These are phyloP conservation scores for Calypte anna DNA, from an alignment of 2,113 vertebrate species.

Conservation along the genomic window DNA sequence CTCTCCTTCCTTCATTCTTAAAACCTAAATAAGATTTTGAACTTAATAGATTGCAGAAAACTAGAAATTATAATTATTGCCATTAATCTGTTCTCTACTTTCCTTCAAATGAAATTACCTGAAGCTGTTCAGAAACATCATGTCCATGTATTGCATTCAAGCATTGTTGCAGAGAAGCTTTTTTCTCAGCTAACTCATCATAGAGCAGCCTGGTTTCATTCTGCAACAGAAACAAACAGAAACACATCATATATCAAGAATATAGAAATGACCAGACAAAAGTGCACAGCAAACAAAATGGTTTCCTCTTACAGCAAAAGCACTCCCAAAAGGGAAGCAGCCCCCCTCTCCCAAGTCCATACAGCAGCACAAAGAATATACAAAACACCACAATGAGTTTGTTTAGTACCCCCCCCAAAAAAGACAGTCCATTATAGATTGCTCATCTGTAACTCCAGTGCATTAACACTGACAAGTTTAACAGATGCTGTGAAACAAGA, in stretches of 20 bases:
- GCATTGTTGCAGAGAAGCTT: constrained; percentile 68
- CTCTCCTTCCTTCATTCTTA: background rate
- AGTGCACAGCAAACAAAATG: background rate
- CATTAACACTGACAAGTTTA: constrained; percentile 41
- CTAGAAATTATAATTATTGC: background rate
- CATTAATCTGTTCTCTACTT: background rate
- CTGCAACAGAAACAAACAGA: constrained; percentile 72
- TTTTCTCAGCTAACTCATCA: constrained; percentile 82
- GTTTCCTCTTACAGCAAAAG: background rate
- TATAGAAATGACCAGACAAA: background rate
- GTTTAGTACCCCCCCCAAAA: background rate
- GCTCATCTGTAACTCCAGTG: constrained; percentile 22
- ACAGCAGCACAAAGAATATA: background rate
- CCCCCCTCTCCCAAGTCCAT: background rate
- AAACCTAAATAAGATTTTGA: background rate
- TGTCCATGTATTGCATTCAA: constrained; percentile 61
- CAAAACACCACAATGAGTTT: background rate
- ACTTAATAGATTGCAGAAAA: background rate
- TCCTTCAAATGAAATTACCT: constrained; percentile 78
- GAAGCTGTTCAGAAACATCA: constrained; percentile 73
- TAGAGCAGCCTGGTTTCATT: constrained; percentile 81
- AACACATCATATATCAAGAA: background rate
- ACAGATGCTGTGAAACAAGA: constrained; percentile 33
- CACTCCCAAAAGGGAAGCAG: background rate
- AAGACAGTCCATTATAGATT: background rate